phyloP scores from a whole-genome alignment of 2,888 invertebrate genomes.

The Clusia tigrina region DNA sequence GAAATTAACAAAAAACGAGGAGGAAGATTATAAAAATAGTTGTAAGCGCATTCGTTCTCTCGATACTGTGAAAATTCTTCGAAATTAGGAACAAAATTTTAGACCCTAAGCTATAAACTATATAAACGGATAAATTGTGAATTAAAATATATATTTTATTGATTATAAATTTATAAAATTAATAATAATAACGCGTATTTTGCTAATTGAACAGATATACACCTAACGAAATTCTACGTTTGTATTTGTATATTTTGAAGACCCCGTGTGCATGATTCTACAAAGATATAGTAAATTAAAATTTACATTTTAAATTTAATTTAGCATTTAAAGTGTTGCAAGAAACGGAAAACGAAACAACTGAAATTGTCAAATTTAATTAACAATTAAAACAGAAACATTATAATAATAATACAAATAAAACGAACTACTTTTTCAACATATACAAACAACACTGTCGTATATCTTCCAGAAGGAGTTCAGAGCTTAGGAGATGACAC shows the following conservation, averaged over 20 bases:
- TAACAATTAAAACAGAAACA: neutral
- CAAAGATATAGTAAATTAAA: no score
- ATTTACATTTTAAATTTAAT: neutral
- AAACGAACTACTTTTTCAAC: conserved; percentile 2
- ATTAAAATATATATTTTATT: neutral
- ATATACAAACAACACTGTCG: no score
- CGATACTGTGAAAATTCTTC: conserved; percentile 7
- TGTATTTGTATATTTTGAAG: no score
- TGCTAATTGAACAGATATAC: neutral
- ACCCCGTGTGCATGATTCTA: no score
- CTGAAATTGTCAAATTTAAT: neutral
- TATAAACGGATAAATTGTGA: neutral
- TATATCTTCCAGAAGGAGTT: no score
- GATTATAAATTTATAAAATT: neutral
- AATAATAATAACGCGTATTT: neutral
- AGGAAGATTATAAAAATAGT: neutral
- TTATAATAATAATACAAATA: neutral
- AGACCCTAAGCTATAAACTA: neutral
- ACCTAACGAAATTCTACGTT: no score
- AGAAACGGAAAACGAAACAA: neutral
- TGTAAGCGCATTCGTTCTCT: neutral
- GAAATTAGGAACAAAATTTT: neutral
- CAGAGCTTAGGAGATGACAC: no score
- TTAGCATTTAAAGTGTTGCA: neutral
- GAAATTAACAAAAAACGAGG: neutral